Percentiles rank a stretch among this genome's conserved stretches.
Conservation (phyloP, 1,140 invertebrate genomes). For the Pseudomyrmex concolor region DNA sequence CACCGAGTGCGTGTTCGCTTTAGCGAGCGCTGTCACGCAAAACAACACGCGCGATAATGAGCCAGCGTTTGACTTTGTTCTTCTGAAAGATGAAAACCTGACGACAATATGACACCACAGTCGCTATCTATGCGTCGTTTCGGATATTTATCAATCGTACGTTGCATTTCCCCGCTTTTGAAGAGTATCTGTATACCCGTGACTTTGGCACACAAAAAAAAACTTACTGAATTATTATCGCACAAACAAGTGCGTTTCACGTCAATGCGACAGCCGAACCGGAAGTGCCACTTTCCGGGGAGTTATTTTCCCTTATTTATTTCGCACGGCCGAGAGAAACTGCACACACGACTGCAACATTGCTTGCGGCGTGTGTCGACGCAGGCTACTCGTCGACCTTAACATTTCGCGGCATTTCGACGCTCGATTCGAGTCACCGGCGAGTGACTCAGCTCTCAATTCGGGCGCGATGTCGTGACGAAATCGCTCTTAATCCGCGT, state of each 20-base stretch:
- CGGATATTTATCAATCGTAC: neutral
- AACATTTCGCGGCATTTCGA: constrained; percentile 20
- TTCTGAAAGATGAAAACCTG: too few species aligned
- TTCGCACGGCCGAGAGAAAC: constrained; percentile 10
- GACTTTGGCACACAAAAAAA: neutral
- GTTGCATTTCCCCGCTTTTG: neutral
- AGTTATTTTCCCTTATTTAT: constrained; percentile 26
- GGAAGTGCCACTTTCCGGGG: constrained; percentile 34
- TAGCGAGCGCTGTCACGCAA: too few species aligned
- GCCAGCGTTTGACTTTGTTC: too few species aligned
- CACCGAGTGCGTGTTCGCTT: too few species aligned
- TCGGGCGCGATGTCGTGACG: constrained; percentile 18
- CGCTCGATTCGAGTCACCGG: constrained; percentile 18
- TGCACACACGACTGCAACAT: neutral
- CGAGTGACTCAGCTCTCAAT: constrained; percentile 33
- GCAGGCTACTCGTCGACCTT: constrained; percentile 17
- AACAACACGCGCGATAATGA: too few species aligned
- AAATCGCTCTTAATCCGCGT: neutral
- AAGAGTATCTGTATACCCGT: too few species aligned
- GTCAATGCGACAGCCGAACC: neutral
- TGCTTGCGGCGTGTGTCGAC: neutral
- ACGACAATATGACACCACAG: too few species aligned
- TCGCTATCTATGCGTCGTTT: too few species aligned
- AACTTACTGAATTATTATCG: neutral
- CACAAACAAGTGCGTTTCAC: neutral